Evolutionary conservation across 1,140 invertebrate species (phyloP), one percentile per base, ranked within the genome.

Genomic region (Galendromus occidentalis): DNA sequence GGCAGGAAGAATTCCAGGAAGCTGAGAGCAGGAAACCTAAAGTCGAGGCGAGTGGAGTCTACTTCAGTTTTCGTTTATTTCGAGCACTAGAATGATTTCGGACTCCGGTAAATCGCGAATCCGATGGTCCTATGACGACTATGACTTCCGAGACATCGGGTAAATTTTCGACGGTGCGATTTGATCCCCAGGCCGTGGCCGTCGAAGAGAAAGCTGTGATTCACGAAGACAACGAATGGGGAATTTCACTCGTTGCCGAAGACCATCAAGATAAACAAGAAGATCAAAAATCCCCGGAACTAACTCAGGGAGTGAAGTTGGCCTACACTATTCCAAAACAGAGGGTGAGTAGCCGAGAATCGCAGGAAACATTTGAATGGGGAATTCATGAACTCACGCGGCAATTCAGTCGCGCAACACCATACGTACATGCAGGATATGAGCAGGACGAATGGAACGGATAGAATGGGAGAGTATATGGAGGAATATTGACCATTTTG

Each of bases 191-290:
- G 25, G 68, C 79, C 1, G 76, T 78, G 18, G 80, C 82, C 42
- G 75, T 77, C 64, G 68, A 79, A 12, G 77, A 79, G n/a, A 80
- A 80, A 66, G 80, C 81, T 64, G 76, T 81, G 22, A 65, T 90
- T 14, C 91, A 94, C 72, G 86, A 88, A 71, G 86, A 88, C 51
- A 96, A 97, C 77, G 84, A 91, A 66, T 96, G 89, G 88, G 91
- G 83, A 68, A 85, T 86, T 70, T 80, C 78, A 66, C 70, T 88
- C 42, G 80, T 87, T 0, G 84, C 86, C 69, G 86, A 87, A 75
- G 77, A 78, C 68, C 72, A 73, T 1, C 69, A 73, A 30, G 73
- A 78, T 30, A 76, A 76, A 55, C 71, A 70, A 7, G 59, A 69
- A 44, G 66, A 67, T 25, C 69, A 69, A 7, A n/a, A 30, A 25